Percentiles rank a stretch among this genome's conserved stretches.
These are phyloP conservation scores for Drosophila ezoana DNA, from an alignment of 2,888 invertebrate species.

Conservation along the genomic window DNA sequence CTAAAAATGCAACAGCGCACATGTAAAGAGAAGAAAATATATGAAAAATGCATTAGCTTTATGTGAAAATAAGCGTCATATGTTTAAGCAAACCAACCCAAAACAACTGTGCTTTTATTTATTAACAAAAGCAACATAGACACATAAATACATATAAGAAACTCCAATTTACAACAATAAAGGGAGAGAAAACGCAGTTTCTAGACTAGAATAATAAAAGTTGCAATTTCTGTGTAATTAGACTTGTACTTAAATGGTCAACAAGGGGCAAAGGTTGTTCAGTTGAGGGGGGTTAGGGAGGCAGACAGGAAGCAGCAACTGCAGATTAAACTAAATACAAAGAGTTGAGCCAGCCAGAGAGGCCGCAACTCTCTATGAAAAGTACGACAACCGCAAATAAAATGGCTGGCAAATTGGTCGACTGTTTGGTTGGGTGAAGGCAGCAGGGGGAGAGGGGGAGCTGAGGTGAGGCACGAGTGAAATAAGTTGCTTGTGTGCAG, in stretches of 20 bases:
- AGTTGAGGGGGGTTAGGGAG: background rate
- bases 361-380: constrained; percentile 43
- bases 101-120: constrained; percentile 8
- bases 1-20: background rate
- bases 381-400: constrained; percentile 73
- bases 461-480: constrained; percentile 34
- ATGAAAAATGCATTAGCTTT: constrained; percentile 22
- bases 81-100: background rate
- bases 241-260: constrained; percentile 75
- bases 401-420: constrained; percentile 71
- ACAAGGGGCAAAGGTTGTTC: constrained; percentile 48
- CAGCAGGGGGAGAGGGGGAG: background rate
- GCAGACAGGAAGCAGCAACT: constrained; percentile 23
- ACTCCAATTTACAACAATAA: constrained; percentile 7
- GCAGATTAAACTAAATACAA: constrained; percentile 63
- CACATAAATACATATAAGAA: background rate
- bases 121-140: constrained; percentile 5
- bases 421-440: constrained; percentile 6
- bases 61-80: background rate
- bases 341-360: constrained; percentile 5
- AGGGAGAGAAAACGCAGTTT: background rate
- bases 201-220: background rate
- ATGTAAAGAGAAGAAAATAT: constrained; percentile 25
- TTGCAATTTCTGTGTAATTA: constrained; percentile 69
- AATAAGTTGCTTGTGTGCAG: constrained; percentile 55